A percentile compares a stretch with the other conserved stretches of the same genome.
phyloP scores from a whole-genome alignment of 2,797 vertebrate species.

The Eulemur mongoz region DNA sequence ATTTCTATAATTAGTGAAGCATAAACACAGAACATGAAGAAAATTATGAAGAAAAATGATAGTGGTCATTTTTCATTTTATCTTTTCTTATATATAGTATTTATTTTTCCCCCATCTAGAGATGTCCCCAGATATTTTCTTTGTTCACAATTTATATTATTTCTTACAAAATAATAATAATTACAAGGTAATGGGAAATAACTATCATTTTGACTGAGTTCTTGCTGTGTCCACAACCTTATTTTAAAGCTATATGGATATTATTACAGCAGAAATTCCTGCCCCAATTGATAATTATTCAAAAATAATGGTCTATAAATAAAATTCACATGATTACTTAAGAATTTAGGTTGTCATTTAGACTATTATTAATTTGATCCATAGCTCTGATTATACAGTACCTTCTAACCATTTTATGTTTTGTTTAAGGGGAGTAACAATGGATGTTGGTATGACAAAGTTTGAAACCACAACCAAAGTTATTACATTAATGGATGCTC shows the following conservation, averaged over 20 bases:
- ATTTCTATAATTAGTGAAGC: slow-evolving; percentile 34
- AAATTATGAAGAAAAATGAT: not conserved
- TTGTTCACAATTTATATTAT: not conserved
- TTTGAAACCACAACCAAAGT: slow-evolving; percentile 97
- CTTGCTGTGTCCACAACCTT: not conserved
- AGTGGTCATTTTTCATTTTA: slow-evolving; percentile 3
- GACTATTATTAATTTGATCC: slow-evolving; percentile 25
- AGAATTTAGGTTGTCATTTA: slow-evolving; percentile 27
- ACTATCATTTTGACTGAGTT: not conserved
- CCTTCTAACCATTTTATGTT: slow-evolving; percentile 66
- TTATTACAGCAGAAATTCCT: not conserved
- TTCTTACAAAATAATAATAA: not conserved
- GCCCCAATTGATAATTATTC: not conserved
- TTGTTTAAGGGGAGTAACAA: slow-evolving; percentile 94
- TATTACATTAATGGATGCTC: slow-evolving; percentile 98
- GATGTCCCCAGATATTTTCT: not conserved
- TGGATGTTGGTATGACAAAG: slow-evolving; percentile 99
- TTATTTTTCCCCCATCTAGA: not conserved
- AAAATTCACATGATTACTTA: not conserved
- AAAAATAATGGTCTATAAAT: slow-evolving; percentile 15
- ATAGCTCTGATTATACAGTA: not conserved
- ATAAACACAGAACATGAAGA: not conserved
- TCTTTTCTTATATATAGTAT: not conserved
- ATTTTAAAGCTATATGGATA: slow-evolving; percentile 6
- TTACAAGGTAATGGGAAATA: not conserved